Conservation (phyloP, 2,797 vertebrate genomes). For the Platyrinchus mystaceus region DNA sequence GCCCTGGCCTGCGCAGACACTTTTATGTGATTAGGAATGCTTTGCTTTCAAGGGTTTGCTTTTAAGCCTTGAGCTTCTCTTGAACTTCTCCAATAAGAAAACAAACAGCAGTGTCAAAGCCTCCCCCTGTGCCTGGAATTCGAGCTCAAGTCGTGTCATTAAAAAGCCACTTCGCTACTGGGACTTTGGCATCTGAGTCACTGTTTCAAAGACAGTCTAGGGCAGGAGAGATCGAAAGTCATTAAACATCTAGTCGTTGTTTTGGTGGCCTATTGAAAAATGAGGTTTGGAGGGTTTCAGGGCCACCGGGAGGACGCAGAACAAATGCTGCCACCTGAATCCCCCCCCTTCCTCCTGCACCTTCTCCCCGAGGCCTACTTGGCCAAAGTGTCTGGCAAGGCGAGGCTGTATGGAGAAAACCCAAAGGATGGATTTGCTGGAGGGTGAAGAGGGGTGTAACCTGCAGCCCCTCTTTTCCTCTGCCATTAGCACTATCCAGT, state of each 20-base stretch:
- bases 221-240: constrained; percentile 68
- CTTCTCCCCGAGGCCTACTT: not conserved
- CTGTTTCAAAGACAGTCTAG: constrained; percentile 65
- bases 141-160: constrained; percentile 55
- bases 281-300: constrained; percentile 27
- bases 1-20: constrained; percentile 67
- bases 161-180: constrained; percentile 55
- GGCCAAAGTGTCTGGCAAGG: not conserved
- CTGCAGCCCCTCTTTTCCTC: not conserved
- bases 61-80: constrained; percentile 77
- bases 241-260: constrained; percentile 60
- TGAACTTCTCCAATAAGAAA: constrained; percentile 79
- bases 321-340: constrained; percentile 34
- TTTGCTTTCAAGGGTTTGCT: constrained; percentile 77
- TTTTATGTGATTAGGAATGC: constrained; percentile 80
- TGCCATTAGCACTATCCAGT: not conserved
- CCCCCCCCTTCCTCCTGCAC: not conserved
- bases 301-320: not conserved
- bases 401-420: not conserved
- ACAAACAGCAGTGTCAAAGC: constrained; percentile 76
- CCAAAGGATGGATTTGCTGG: not conserved
- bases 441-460: not conserved
- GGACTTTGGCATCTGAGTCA: constrained; percentile 61
- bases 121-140: constrained; percentile 67
- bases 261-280: constrained; percentile 59